Conservation (phyloP, 2,888 invertebrate species). For the Oscheius sp. region DNA sequence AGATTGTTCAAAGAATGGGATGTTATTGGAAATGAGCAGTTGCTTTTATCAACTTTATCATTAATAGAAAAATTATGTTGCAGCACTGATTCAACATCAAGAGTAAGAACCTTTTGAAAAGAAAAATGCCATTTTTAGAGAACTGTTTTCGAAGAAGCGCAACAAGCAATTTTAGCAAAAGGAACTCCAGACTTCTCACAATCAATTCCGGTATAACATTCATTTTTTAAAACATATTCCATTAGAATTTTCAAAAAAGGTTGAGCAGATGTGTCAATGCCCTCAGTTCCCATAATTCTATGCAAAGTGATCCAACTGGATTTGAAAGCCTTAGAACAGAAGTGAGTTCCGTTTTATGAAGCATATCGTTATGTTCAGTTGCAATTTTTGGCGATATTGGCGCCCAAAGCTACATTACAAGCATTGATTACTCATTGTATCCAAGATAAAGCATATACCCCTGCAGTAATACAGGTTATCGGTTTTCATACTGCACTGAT, state of each 20-base stretch:
- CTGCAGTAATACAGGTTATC: slow-evolving; percentile 24
- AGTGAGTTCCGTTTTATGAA: neutral
- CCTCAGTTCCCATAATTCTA: neutral
- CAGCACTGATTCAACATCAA: neutral
- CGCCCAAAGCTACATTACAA: slow-evolving; percentile 21
- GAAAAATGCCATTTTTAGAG: neutral
- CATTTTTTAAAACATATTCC: neutral
- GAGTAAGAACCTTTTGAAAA: neutral
- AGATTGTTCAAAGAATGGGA: neutral
- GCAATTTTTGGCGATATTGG: neutral
- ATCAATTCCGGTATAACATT: too few relatives aligned
- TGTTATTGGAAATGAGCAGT: neutral
- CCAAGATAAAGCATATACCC: slow-evolving; percentile 10
- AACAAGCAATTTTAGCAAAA: neutral
- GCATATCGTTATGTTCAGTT: neutral
- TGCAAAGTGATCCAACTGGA: neutral
- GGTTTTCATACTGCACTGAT: too few relatives aligned
- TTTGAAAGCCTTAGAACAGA: neutral
- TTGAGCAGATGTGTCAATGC: neutral
- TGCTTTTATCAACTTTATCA: neutral
- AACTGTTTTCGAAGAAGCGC: neutral
- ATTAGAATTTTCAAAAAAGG: neutral
- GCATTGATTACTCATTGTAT: slow-evolving; percentile 4
- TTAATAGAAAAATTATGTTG: neutral
- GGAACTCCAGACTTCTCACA: too few relatives aligned